Evolutionary conservation across 2,888 invertebrate genomes (phyloP).

Genomic region (Drosophila rubida): DNA sequence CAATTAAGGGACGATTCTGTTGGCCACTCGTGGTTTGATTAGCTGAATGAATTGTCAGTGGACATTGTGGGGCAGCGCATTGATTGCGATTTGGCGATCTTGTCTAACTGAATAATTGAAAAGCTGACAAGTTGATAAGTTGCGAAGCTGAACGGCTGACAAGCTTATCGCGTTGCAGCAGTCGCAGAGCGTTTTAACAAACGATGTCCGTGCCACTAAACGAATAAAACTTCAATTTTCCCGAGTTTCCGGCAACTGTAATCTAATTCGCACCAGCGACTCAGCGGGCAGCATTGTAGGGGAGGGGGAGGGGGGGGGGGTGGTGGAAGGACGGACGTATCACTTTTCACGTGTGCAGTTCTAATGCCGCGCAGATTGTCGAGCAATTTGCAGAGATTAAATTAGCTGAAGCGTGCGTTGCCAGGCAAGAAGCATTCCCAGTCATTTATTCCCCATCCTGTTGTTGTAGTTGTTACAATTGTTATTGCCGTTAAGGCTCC

Average conservation of each 20-base stretch:
- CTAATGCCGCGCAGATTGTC: slow-evolving; percentile 84
- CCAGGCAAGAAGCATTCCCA: slow-evolving; percentile 51
- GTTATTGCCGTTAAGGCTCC: slow-evolving; percentile 41
- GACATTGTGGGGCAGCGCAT: not conserved
- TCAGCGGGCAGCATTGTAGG: slow-evolving; percentile 4
- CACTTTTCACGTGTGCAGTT: slow-evolving; percentile 72
- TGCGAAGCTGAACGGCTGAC: slow-evolving; percentile 26
- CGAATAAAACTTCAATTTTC: slow-evolving; percentile 31
- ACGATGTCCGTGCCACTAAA: slow-evolving; percentile 54
- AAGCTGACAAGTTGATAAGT: slow-evolving; percentile 8
- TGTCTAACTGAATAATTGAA: slow-evolving; percentile 4
- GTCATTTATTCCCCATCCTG: slow-evolving; percentile 10
- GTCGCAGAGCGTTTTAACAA: slow-evolving; percentile 47
- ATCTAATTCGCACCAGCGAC: slow-evolving; percentile 69
- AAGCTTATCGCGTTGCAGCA: slow-evolving; percentile 66
- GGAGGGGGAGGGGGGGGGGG: not conserved
- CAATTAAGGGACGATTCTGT: slow-evolving; percentile 4
- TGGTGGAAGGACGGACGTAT: slow-evolving; percentile 20
- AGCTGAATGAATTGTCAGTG: not conserved
- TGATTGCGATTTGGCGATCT: slow-evolving; percentile 13
- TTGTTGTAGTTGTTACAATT: slow-evolving; percentile 37
- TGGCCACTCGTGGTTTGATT: not conserved
- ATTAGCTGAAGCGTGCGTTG: slow-evolving; percentile 82
- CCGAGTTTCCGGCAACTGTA: slow-evolving; percentile 49
- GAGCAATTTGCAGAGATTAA: slow-evolving; percentile 85